Percentiles rank a stretch among this genome's conserved stretches.
Conservation (phyloP, 2,888 invertebrate species). For the Strigamia transsilvanica region DNA sequence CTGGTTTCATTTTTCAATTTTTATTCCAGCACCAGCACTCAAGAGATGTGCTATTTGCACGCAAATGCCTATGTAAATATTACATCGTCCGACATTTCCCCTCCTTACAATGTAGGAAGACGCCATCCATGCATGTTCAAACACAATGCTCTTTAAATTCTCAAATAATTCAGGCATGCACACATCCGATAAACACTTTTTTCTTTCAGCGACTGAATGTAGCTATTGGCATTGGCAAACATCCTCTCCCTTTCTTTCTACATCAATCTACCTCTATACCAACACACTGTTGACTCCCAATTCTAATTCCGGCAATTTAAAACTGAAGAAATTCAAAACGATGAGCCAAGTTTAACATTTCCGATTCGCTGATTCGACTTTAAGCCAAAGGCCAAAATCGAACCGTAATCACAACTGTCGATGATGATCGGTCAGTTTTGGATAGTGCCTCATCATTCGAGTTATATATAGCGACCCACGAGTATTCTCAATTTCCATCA, state of each 20-base stretch:
- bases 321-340: neutral
- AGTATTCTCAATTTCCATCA: constrained; percentile 44
- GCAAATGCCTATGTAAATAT: constrained; percentile 48
- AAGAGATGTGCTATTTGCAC: constrained; percentile 35
- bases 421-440: constrained; percentile 22
- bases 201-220: constrained; percentile 15
- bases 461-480: constrained; percentile 40
- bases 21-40: constrained; percentile 19
- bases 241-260: neutral
- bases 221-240: neutral
- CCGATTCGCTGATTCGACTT: constrained; percentile 2
- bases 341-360: neutral
- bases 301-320: neutral
- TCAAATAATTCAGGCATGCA: constrained; percentile 37
- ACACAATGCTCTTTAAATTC: constrained; percentile 49
- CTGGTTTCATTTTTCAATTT: constrained; percentile 33
- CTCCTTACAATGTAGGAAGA: neutral
- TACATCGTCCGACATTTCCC: constrained; percentile 29
- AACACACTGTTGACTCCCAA: neutral
- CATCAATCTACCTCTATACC: neutral
- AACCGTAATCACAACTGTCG: constrained; percentile 4
- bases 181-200: neutral
- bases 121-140: constrained; percentile 35
- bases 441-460: constrained; percentile 6
- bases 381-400: neutral